Evolutionary conservation across 2,113 vertebrate genomes (phyloP), one percentile per base, ranked within the genome.

Genomic region (Syrmaticus mikado): DNA sequence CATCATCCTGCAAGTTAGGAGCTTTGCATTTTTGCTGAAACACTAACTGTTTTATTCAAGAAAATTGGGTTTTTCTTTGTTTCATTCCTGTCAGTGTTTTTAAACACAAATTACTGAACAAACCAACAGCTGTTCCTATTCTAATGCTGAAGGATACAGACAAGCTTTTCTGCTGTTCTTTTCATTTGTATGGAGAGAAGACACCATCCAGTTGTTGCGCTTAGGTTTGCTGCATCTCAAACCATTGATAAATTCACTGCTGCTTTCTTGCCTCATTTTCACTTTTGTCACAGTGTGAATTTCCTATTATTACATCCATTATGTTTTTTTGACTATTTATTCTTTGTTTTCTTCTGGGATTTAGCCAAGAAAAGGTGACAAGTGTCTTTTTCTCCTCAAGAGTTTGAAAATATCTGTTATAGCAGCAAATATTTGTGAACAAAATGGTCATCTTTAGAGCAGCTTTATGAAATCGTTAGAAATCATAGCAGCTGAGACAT

Each of bases 31-130:
- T 72, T 73, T 73, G 9, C 36, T 75, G 74, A 57, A 92, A 95
- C 91, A 92, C 83, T 92, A 96, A 90, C 17, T 62, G 28, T 76
- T 92, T 74, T 81, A 36, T 36, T 93, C 21, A 67, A 90, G 45
- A 36, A 53, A 28, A 13, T 28, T 58, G 50, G 7, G 8, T 2
- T 62, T 91, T 62, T 18, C 17, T 93, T 86, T 85, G 45, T 58
- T 93, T 91, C 5, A 5, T 70, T 92, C 60, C 13, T 92, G 22
- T 78, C 77, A 45, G 22, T 46, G 15, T 83, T 71, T 92, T 78
- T 72, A 72, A 9, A 2, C 24, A 27, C 0, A 2, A 48, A 8
- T 81, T 55, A 17, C 8, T 73, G 57, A 81, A 82, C 50, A 94
- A 90, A 77, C 38, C 68, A 81, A 66, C 55, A 50, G 87, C 60